Evolutionary conservation across 23 tunicate species (phyloP).

Genomic region (Ciona savignyi): DNA sequence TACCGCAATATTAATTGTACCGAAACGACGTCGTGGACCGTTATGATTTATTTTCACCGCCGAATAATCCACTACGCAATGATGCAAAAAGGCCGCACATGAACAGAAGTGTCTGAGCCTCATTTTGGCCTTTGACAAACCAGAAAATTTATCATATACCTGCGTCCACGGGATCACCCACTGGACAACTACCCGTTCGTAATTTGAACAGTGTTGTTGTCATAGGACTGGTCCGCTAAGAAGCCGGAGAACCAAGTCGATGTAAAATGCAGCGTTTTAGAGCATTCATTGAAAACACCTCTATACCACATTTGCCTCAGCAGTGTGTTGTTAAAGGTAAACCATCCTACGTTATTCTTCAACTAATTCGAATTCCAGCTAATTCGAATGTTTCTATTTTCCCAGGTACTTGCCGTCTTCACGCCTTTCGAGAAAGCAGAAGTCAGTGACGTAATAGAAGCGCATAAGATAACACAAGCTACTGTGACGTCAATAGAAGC

Average conservation of each 20-base stretch:
- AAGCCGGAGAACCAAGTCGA: constrained; percentile 6
- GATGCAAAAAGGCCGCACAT: no score
- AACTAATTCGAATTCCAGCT: no score
- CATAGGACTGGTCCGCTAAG: constrained; percentile 48
- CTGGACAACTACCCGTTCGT: no score
- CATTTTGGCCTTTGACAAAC: no score
- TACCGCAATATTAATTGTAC: no score
- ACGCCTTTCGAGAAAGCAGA: constrained; percentile 44
- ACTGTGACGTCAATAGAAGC: constrained; percentile 60
- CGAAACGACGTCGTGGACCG: no score
- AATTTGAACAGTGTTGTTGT: no score
- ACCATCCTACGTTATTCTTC: not conserved
- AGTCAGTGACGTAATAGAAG: constrained; percentile 40
- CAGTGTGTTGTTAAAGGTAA: constrained; percentile 62
- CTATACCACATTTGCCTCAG: constrained; percentile 36
- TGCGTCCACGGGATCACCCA: no score
- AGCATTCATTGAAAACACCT: constrained; percentile 41
- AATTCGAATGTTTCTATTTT: not conserved
- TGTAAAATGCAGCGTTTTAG: constrained; percentile 9
- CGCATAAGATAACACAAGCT: constrained; percentile 55
- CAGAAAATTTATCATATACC: no score
- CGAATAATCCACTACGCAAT: no score
- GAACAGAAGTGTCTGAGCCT: no score
- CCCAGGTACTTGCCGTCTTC: constrained; percentile 51
- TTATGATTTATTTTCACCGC: no score